Conservation (phyloP, 2,113 vertebrate species). For the Bambusicola thoracicus region DNA sequence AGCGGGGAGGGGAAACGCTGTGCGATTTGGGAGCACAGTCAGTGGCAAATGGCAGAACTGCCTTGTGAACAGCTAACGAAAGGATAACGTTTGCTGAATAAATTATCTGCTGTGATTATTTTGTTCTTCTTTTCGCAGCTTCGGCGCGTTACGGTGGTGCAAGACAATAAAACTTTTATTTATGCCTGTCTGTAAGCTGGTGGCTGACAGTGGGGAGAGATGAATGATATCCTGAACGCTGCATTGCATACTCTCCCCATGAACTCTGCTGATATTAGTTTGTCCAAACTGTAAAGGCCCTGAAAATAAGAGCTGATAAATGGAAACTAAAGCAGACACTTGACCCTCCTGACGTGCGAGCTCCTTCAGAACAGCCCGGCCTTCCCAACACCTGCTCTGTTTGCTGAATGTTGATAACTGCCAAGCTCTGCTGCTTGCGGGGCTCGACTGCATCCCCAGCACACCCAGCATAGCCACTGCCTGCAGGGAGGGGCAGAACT, state of each 20-base stretch:
- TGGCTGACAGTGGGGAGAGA: not conserved
- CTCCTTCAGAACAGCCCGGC: not conserved
- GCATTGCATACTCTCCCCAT: not conserved
- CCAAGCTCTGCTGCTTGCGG: rapidly evolving
- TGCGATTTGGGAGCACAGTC: not conserved
- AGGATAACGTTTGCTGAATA: not conserved
- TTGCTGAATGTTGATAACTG: not conserved
- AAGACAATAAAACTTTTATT: not conserved
- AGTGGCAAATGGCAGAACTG: not conserved
- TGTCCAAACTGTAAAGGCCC: not conserved
- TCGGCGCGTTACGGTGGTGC: not conserved
- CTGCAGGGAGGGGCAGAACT: rapidly evolving
- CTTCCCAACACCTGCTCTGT: not conserved
- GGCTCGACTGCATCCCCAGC: not conserved
- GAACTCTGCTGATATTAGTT: conserved; percentile 15
- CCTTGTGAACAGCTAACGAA: not conserved
- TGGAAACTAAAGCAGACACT: conserved; percentile 9
- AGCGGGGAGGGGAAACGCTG: not conserved
- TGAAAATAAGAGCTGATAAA: conserved; percentile 38
- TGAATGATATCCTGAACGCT: not conserved
- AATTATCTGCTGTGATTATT: not conserved
- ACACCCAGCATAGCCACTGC: not conserved
- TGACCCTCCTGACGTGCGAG: not conserved
- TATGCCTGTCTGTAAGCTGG: not conserved
- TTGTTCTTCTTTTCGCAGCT: not conserved